Base-by-base conservation (phyloP, 2,888 invertebrate species). In the Panzeria rudis region DNA sequence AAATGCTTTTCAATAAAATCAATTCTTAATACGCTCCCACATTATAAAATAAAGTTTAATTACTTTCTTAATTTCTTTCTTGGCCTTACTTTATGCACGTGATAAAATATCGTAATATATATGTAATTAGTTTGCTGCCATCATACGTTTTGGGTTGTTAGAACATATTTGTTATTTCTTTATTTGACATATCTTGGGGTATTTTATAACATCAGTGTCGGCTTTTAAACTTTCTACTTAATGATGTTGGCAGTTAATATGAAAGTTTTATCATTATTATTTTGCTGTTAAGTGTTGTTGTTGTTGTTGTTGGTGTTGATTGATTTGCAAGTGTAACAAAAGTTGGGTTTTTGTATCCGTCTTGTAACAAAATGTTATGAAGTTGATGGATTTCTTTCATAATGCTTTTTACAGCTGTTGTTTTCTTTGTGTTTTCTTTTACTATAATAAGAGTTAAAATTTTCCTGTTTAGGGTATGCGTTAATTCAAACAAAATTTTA, bases 331-430 rank as follows among this genome's bases (percentile, higher is more conserved):
- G 8, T 38, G 1, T 20, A 20, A 20, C 13, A 25, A 2, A 38
- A 0, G 2, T 20, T 61, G 17, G 20, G 11, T 25, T 11, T 23
- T 20, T 20, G 9, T 9, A 35, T 20, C 9, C 1, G 59, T 6
- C 15, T 25, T 29, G 6, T 25, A n/a, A 7, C 29, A n/a, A 3
- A n/a, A 29, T 7, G 0, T 32, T 3, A 32, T 9, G 32, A 59
- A 59, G n/a, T 35, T 59, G 32, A 32, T 59, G 32, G 17, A 59
- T 32, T 59, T 32, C 1, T 59, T 59, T 59, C 3, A 32, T n/a
- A 29, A 54, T 15, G 5, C 2, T 56, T 52, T 29, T 32, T n/a
- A 59, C 59, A 32, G 59, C 32, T 59, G n/a, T 2, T 56, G 54
- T 25, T 32, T 9, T 17, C 2, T 17, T 59, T 32, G 1, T 32